phyloP scores from a whole-genome alignment of 2,888 invertebrate genomes.

The Drosophila neotestacea region DNA sequence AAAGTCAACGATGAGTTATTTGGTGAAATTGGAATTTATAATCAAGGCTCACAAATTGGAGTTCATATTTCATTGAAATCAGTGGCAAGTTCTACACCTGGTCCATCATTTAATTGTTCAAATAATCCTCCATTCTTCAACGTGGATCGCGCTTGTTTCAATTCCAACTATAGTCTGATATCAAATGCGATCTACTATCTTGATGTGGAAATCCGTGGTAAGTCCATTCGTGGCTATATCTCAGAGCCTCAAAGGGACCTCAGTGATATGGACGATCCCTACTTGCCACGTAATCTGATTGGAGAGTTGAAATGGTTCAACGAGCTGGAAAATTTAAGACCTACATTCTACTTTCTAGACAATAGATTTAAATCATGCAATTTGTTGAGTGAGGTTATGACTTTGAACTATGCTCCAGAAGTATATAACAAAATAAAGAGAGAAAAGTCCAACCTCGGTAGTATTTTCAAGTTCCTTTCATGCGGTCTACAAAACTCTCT shows the following conservation, averaged over 20 bases:
- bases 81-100: neutral
- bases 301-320: constrained; percentile 4
- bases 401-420: constrained; percentile 12
- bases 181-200: constrained; percentile 22
- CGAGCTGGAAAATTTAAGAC: neutral
- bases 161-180: constrained; percentile 5
- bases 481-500: constrained; percentile 6
- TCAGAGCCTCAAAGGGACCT: constrained; percentile 10
- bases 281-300: constrained; percentile 5
- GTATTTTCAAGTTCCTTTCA: neutral
- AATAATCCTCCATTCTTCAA: neutral
- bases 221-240: constrained; percentile 7
- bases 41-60: constrained; percentile 5
- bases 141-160: neutral
- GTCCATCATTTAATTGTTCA: neutral
- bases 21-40: constrained; percentile 23
- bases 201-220: constrained; percentile 20
- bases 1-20: neutral
- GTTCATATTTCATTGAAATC: neutral
- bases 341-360: neutral
- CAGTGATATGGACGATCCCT: constrained; percentile 7
- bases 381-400: neutral
- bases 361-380: constrained; percentile 7
- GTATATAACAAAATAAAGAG: neutral
- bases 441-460: neutral